phyloP scores from a whole-genome alignment of 2,888 invertebrate genomes.

The Serripes groenlandicus region DNA sequence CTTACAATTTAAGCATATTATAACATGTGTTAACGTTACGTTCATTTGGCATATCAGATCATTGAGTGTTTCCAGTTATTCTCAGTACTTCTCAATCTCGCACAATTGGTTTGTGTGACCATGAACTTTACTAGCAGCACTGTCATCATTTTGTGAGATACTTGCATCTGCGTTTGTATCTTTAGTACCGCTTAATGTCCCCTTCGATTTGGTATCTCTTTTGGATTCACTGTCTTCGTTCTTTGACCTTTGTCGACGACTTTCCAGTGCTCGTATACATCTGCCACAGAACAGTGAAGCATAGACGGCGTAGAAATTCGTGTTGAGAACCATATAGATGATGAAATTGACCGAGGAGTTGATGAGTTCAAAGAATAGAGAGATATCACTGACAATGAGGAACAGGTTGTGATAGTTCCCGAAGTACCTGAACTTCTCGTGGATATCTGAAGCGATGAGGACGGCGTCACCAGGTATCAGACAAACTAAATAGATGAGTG shows the following conservation, averaged over 20 bases:
- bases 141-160: neutral
- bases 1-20: too few relatives aligned
- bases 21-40: too few relatives aligned
- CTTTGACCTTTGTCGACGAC: neutral
- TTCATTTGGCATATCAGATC: too few relatives aligned
- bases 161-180: neutral
- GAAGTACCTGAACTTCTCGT: constrained; percentile 59
- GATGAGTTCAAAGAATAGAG: constrained; percentile 64
- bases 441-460: constrained; percentile 31
- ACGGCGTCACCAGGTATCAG: constrained; percentile 60
- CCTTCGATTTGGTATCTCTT: neutral
- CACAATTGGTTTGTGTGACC: neutral
- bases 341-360: constrained; percentile 71
- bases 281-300: constrained; percentile 53
- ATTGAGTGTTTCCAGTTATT: too few relatives aligned
- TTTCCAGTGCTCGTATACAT: constrained; percentile 2
- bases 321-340: constrained; percentile 67
- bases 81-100: too few relatives aligned
- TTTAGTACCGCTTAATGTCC: neutral
- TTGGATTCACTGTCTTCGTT: neutral
- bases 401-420: constrained; percentile 68
- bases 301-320: constrained; percentile 59
- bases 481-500: constrained; percentile 63
- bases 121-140: neutral
- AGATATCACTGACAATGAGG: constrained; percentile 60